Evolutionary conservation across 2,888 invertebrate genomes (phyloP).

Genomic region (Lithosia quadra): DNA sequence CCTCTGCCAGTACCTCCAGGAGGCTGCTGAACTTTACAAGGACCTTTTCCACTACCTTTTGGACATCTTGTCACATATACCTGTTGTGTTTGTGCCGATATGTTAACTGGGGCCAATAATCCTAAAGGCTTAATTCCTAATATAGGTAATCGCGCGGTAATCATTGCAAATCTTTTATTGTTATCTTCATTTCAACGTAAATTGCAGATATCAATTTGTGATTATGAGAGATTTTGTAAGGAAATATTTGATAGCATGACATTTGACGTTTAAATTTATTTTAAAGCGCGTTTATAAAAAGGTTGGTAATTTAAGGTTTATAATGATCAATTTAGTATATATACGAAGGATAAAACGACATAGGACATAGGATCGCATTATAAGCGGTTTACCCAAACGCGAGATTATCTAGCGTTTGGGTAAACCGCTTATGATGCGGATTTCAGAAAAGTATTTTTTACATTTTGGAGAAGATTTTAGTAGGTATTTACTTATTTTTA

Average conservation of each 20-base stretch:
- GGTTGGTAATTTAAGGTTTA: background rate
- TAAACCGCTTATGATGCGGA: too few species aligned
- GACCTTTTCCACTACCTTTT: conserved; percentile 11
- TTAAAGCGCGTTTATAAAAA: background rate
- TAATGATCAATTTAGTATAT: too few species aligned
- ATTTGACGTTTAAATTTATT: background rate
- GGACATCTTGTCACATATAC: conserved; percentile 32
- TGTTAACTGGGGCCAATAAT: conserved; percentile 37
- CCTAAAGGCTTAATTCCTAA: conserved; percentile 29
- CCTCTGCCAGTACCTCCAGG: background rate
- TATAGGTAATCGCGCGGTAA: conserved; percentile 36
- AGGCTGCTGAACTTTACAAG: background rate
- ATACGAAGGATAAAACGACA: too few species aligned
- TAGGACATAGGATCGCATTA: too few species aligned
- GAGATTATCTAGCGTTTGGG: too few species aligned
- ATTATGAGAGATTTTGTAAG: background rate
- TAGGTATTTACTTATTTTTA: too few species aligned
- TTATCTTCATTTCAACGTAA: background rate
- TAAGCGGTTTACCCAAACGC: too few species aligned
- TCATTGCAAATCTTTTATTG: conserved; percentile 45
- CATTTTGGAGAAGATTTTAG: too few species aligned
- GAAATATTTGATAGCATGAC: background rate
- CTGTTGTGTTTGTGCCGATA: conserved; percentile 45
- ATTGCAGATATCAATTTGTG: background rate
- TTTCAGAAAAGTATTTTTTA: too few species aligned